A percentile compares a stretch with the other conserved stretches of the same genome.
phyloP scores from a whole-genome alignment of 2,797 vertebrate species.

The Epinephelus coioides region DNA sequence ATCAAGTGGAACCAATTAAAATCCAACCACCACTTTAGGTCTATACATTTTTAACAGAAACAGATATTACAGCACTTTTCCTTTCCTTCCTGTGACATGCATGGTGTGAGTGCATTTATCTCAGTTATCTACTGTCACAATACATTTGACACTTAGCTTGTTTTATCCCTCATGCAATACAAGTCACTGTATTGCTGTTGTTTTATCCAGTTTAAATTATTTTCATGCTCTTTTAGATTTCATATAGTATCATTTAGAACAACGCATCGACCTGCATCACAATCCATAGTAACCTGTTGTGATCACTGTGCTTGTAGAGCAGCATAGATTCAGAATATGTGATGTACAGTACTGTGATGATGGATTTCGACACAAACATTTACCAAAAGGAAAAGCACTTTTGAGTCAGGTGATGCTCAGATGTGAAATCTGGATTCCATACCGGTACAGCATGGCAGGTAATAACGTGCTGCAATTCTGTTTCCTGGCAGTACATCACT shows the following conservation, averaged over 20 bases:
- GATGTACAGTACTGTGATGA: neutral
- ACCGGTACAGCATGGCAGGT: slow-evolving; percentile 1
- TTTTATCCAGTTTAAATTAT: neutral
- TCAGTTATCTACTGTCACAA: neutral
- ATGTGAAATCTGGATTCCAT: slow-evolving; percentile 20
- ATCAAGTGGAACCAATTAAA: neutral
- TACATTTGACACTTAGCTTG: neutral
- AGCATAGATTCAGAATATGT: neutral
- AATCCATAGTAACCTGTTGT: neutral
- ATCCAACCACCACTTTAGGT: neutral
- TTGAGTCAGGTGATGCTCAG: neutral
- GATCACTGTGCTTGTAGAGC: slow-evolving; percentile 1
- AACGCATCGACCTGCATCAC: neutral
- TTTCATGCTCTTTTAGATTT: slow-evolving; percentile 1
- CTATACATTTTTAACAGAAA: neutral
- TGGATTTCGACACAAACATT: neutral
- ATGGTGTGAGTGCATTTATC: neutral
- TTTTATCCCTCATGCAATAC: neutral
- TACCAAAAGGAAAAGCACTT: neutral
- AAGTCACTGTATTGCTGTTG: neutral
- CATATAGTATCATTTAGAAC: neutral
- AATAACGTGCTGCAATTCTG: slow-evolving; percentile 18
- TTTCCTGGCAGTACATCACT: slow-evolving; percentile 33
- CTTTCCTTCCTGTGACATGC: neutral
- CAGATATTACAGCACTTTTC: neutral